Conservation (phyloP, 2,797 vertebrate genomes). For the Sebastes trivittatus region DNA sequence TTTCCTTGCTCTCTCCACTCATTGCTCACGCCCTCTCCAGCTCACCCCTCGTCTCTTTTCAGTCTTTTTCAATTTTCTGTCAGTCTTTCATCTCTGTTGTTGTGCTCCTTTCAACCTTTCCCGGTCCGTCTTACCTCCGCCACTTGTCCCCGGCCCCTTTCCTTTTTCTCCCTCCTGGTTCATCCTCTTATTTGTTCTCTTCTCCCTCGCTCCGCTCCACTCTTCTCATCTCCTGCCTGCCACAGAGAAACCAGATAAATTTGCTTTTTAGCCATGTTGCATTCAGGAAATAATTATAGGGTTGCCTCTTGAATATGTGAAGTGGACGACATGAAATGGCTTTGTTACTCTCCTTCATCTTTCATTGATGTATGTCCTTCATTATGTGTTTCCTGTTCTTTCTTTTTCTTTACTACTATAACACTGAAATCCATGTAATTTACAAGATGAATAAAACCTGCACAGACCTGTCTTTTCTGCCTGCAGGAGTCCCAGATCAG, state of each 20-base stretch:
- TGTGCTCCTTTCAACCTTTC: slow-evolving; percentile 69
- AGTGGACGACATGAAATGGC: slow-evolving; percentile 64
- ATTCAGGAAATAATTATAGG: slow-evolving; percentile 70
- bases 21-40: slow-evolving; percentile 38
- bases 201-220: slow-evolving; percentile 10
- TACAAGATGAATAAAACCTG: background rate
- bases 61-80: slow-evolving; percentile 70
- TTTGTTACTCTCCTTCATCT: slow-evolving; percentile 36
- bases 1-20: slow-evolving; percentile 39
- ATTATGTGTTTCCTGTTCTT: slow-evolving; percentile 24
- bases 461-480: background rate
- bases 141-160: slow-evolving; percentile 67
- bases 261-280: slow-evolving; percentile 57
- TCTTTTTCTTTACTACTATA: background rate
- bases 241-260: slow-evolving; percentile 62
- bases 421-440: background rate
- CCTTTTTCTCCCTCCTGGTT: slow-evolving; percentile 11
- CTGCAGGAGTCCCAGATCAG: slow-evolving; percentile 71
- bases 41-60: slow-evolving; percentile 67
- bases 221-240: slow-evolving; percentile 28
- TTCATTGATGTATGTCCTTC: slow-evolving; percentile 16
- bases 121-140: slow-evolving; percentile 57
- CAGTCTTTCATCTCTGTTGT: slow-evolving; percentile 75
- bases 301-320: slow-evolving; percentile 50
- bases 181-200: slow-evolving; percentile 56